Evolutionary conservation across 1,140 invertebrate genomes (phyloP).

Genomic region (Holcopasites calliopsidis): DNA sequence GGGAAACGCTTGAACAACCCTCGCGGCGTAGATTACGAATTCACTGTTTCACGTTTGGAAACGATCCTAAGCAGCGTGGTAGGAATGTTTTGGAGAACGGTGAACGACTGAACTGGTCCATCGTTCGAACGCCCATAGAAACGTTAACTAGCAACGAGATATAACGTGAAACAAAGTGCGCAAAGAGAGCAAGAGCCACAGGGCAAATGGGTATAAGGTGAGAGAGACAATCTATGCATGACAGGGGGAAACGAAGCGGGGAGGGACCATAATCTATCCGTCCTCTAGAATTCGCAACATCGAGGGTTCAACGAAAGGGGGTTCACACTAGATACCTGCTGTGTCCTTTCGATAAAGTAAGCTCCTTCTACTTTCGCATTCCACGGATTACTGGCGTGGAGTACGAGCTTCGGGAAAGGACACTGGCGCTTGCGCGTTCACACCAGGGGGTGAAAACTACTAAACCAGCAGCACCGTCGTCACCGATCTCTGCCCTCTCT

Average conservation of each 20-base stretch:
- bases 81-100: no score
- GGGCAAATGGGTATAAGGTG: no score
- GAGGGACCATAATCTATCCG: neutral
- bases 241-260: neutral
- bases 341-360: slow-evolving; percentile 13
- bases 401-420: slow-evolving; percentile 58
- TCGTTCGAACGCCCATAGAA: neutral
- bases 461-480: slow-evolving; percentile 34
- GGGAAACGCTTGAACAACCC: no score
- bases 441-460: slow-evolving; percentile 11
- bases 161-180: neutral
- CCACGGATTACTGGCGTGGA: slow-evolving; percentile 73
- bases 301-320: neutral
- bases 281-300: neutral
- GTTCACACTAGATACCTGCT: slow-evolving; percentile 25
- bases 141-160: neutral
- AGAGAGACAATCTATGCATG: neutral
- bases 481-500: slow-evolving; percentile 27
- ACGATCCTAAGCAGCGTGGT: no score
- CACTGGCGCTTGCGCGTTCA: slow-evolving; percentile 55
- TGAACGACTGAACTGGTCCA: neutral
- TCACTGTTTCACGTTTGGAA: no score
- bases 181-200: neutral
- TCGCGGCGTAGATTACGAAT: no score
- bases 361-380: slow-evolving; percentile 70